Percentiles rank a stretch among this genome's conserved stretches.
phyloP scores from a whole-genome alignment of 1,140 invertebrate genomes.

The Papilio polyxenes region DNA sequence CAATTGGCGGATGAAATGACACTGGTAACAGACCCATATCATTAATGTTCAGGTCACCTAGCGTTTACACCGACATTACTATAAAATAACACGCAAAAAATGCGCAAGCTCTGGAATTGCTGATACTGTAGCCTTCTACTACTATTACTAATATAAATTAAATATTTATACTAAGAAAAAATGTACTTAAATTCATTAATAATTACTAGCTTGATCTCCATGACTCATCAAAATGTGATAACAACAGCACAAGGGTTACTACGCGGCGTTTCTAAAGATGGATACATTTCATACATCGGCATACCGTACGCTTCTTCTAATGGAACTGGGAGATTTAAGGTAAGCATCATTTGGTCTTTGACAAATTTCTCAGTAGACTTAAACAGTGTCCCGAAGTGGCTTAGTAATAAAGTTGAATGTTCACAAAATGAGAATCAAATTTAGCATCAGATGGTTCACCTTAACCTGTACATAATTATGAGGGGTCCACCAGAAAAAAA shows the following conservation, averaged over 20 bases:
- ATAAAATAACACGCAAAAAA: no score
- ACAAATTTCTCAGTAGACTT: neutral
- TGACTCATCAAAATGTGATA: constrained; percentile 48
- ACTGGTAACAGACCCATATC: neutral
- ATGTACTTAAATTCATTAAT: neutral
- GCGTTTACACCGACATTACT: neutral
- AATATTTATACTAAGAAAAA: neutral
- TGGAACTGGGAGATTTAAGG: constrained; percentile 59
- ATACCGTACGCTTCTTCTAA: constrained; percentile 64
- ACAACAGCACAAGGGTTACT: constrained; percentile 63
- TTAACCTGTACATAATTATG: no score
- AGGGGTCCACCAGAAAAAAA: no score
- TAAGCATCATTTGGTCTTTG: constrained; percentile 36
- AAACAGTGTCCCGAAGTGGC: neutral
- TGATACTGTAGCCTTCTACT: no score
- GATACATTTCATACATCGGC: constrained; percentile 59
- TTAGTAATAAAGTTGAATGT: no score
- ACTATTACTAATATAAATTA: neutral
- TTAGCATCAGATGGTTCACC: no score
- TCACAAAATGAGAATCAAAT: no score
- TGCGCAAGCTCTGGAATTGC: no score
- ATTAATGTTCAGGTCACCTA: neutral
- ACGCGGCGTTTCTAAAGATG: constrained; percentile 51
- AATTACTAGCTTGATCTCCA: constrained; percentile 31
- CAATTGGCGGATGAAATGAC: neutral